These are phyloP conservation scores for Meda fulgida DNA, from an alignment of 2,797 vertebrate species.

Conservation along the genomic window DNA sequence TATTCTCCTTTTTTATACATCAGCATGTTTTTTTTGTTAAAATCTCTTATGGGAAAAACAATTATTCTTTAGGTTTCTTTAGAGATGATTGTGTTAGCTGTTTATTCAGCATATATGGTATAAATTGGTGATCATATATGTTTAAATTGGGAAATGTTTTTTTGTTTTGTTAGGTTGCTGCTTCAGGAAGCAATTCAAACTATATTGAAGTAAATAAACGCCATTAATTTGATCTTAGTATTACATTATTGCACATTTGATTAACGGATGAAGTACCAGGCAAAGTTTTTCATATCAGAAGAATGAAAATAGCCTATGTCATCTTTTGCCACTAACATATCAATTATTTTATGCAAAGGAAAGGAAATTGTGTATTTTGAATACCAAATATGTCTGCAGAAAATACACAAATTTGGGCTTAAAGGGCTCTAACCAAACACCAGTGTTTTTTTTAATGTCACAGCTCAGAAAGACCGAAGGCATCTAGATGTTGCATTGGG, in stretches of 20 bases:
- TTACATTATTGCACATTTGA: background rate
- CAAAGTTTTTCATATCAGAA: background rate
- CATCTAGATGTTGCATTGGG: background rate
- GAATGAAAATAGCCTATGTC: background rate
- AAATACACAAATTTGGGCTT: constrained; percentile 25
- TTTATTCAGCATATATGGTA: background rate
- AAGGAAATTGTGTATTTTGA: constrained; percentile 44
- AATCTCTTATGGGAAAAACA: background rate
- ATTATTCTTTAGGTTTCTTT: background rate
- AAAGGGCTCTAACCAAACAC: background rate
- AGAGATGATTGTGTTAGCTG: background rate
- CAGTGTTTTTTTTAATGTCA: background rate
- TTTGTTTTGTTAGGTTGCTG: background rate
- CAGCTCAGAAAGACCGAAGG: background rate
- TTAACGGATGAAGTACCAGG: background rate
- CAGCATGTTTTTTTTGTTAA: background rate
- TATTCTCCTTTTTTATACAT: background rate
- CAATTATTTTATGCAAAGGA: constrained; percentile 35
- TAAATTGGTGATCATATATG: no score
- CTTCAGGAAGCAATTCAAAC: background rate
- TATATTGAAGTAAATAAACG: background rate
- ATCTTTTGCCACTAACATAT: background rate
- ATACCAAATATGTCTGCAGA: constrained; percentile 44
- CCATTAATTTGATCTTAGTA: background rate
- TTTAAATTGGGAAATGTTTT: background rate